Evolutionary conservation across 2,113 vertebrate species (phyloP).

Genomic region (Trogon melanurus): DNA sequence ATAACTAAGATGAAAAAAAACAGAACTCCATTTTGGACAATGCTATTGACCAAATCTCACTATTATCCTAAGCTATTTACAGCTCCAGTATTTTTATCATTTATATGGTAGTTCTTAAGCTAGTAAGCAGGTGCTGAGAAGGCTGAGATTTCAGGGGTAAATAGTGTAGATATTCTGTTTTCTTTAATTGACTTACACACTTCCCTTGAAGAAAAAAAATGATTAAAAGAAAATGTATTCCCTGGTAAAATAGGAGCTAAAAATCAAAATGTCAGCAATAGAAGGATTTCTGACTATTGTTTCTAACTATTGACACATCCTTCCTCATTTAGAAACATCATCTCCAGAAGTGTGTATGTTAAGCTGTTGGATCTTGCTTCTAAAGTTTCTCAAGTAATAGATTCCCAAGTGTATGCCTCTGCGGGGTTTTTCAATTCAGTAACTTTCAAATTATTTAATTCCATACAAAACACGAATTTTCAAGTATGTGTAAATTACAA

Average conservation of each 20-base stretch:
- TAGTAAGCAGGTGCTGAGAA: not conserved
- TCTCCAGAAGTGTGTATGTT: not conserved
- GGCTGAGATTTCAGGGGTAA: not conserved
- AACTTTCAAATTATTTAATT: not conserved
- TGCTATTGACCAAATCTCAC: not conserved
- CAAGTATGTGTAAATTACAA: not conserved
- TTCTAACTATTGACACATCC: rapidly evolving
- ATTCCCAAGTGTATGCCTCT: not conserved
- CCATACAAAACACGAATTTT: not conserved
- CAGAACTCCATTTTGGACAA: not conserved
- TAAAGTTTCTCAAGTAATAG: not conserved
- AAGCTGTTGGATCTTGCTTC: not conserved
- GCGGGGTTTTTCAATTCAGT: not conserved
- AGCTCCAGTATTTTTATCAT: not conserved
- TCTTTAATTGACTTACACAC: not conserved
- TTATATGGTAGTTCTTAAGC: not conserved
- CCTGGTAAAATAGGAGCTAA: not conserved
- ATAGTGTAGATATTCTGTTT: not conserved
- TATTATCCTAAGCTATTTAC: not conserved
- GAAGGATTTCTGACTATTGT: not conserved
- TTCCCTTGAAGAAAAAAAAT: not conserved
- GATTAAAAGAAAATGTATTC: not conserved
- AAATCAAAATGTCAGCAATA: not conserved
- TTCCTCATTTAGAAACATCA: not conserved
- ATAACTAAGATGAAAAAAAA: not conserved